phyloP scores from a whole-genome alignment of 2,797 vertebrate species.

The Sparidentex hasta region DNA sequence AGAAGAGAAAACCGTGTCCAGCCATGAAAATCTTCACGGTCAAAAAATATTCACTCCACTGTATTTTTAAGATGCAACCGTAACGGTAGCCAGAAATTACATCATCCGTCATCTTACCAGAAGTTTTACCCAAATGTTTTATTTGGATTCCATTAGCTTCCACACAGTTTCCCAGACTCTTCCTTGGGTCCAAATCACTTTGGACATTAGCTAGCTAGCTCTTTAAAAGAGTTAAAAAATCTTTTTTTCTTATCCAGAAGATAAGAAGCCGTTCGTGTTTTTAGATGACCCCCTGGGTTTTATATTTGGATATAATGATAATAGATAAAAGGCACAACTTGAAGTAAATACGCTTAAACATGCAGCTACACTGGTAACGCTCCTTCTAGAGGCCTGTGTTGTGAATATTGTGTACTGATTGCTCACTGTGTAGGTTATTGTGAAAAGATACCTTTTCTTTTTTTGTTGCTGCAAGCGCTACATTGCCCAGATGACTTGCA shows the following conservation, averaged over 20 bases:
- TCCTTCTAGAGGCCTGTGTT: slow-evolving; percentile 20
- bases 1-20: not conserved
- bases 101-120: too few species aligned
- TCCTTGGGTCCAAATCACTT: not conserved
- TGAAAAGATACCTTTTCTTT: slow-evolving; percentile 40
- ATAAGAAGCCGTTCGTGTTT: not conserved
- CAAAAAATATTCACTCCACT: not conserved
- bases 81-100: not conserved
- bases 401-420: slow-evolving; percentile 55
- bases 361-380: not conserved
- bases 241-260: too few species aligned
- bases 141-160: not conserved
- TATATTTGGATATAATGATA: not conserved
- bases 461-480: slow-evolving; percentile 21
- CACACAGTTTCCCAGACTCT: not conserved
- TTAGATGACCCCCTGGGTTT: not conserved
- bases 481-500: slow-evolving; percentile 70
- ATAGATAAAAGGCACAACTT: slow-evolving; percentile 4
- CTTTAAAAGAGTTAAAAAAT: too few species aligned
- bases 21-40: not conserved
- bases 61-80: not conserved
- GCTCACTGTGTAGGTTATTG: slow-evolving; percentile 54
- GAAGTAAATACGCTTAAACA: slow-evolving; percentile 13
- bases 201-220: too few species aligned
- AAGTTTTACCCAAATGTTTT: not conserved